These are phyloP conservation scores for Conchocele bisecta DNA, from an alignment of 2,888 invertebrate species.

Conservation along the genomic window DNA sequence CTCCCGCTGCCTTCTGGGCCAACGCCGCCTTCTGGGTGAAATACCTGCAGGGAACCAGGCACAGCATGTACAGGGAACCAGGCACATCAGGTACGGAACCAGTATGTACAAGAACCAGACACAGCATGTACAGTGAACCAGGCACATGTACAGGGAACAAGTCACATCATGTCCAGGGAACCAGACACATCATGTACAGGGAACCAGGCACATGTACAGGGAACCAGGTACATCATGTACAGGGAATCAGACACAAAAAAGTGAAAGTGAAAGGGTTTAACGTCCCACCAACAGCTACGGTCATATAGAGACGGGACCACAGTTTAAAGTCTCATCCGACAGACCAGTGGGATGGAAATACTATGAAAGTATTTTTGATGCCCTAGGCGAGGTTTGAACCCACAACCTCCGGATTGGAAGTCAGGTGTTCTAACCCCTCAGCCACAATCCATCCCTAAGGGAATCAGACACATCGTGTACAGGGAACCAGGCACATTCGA, in stretches of 20 bases:
- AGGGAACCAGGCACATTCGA: background rate
- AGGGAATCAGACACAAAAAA: background rate
- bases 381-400: too few species aligned
- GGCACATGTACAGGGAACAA: conserved; percentile 42
- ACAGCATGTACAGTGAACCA: background rate
- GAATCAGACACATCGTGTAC: background rate
- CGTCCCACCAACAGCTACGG: too few species aligned
- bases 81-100: background rate
- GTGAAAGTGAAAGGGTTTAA: too few species aligned
- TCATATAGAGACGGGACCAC: too few species aligned
- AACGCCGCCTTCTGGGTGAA: conserved; percentile 78
- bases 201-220: background rate
- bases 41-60: conserved; percentile 67
- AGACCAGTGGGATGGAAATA: too few species aligned
- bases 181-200: background rate
- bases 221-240: conserved; percentile 41
- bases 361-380: too few species aligned
- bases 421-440: too few species aligned
- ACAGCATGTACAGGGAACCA: background rate
- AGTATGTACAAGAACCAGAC: background rate
- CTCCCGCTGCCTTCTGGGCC: conserved; percentile 51
- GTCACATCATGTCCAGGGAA: background rate
- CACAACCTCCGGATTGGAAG: too few species aligned
- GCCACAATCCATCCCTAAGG: too few species aligned
- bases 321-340: too few species aligned